These are phyloP conservation scores for Cyphomyrus plagiostoma DNA, from an alignment of 2,113 vertebrate species.

Conservation along the genomic window DNA sequence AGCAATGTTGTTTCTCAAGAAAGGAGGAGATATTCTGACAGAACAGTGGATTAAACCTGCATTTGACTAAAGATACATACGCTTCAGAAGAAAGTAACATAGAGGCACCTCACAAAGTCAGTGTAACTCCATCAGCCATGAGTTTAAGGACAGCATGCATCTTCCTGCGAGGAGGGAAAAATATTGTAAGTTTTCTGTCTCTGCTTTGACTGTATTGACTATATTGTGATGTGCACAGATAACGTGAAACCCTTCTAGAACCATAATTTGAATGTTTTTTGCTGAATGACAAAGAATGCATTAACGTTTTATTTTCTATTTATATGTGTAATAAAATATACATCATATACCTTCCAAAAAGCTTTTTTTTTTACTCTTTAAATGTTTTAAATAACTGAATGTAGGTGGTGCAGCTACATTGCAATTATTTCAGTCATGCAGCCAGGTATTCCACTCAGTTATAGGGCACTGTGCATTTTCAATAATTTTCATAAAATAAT, in stretches of 20 bases:
- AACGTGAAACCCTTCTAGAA: not conserved
- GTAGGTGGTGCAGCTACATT: not conserved
- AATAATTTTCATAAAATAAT: not conserved
- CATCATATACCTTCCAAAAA: not conserved
- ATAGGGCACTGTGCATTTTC: not conserved
- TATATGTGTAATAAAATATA: not conserved
- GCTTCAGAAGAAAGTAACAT: not conserved
- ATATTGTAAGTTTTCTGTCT: slow-evolving; percentile 59
- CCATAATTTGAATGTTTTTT: not conserved
- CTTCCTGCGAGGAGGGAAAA: slow-evolving; percentile 76
- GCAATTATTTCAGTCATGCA: not conserved
- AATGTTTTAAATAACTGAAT: not conserved
- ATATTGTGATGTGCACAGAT: not conserved
- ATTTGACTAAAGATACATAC: not conserved
- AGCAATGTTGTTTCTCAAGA: not conserved
- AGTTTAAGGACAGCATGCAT: slow-evolving; percentile 74
- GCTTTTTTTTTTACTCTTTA: not conserved
- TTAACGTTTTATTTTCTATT: not conserved
- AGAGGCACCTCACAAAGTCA: slow-evolving; percentile 1
- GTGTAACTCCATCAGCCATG: slow-evolving; percentile 51
- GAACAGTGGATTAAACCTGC: not conserved
- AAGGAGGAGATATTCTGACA: not conserved
- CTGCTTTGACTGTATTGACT: not conserved
- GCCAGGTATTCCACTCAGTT: not conserved
- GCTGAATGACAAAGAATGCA: not conserved